Conservation (phyloP, 2,113 vertebrate genomes). For the Gallinago paraguaiae region DNA sequence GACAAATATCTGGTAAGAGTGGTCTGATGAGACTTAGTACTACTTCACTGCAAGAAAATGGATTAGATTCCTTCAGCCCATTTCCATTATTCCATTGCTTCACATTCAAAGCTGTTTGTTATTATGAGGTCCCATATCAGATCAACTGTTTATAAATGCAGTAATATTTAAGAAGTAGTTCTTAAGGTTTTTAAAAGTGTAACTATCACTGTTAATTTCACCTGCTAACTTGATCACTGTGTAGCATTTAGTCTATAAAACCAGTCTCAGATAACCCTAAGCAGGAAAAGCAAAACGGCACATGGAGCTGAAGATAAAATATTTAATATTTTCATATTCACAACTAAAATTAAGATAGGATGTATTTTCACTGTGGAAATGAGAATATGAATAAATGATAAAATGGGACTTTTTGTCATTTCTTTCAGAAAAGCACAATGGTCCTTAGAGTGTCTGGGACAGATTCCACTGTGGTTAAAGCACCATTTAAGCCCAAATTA, state of each 20-base stretch:
- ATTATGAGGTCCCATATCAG: background rate
- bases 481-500: background rate
- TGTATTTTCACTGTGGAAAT: background rate
- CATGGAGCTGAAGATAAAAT: background rate
- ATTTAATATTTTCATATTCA: background rate
- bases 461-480: rapidly evolving
- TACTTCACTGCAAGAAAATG: background rate
- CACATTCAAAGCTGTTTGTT: background rate
- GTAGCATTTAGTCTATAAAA: background rate
- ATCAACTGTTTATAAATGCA: background rate
- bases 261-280: background rate
- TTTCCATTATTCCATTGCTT: background rate
- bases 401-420: background rate
- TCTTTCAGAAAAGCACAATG: background rate
- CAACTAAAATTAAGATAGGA: background rate
- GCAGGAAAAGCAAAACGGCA: background rate
- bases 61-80: background rate
- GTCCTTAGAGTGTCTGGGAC: background rate
- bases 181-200: background rate
- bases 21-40: background rate
- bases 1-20: background rate
- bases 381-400: background rate
- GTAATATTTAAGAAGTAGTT: background rate
- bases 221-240: background rate
- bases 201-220: background rate